A percentile compares a stretch with the other conserved stretches of the same genome.
These are phyloP conservation scores for Lonchura striata DNA, from an alignment of 2,113 vertebrate species.

Conservation along the genomic window DNA sequence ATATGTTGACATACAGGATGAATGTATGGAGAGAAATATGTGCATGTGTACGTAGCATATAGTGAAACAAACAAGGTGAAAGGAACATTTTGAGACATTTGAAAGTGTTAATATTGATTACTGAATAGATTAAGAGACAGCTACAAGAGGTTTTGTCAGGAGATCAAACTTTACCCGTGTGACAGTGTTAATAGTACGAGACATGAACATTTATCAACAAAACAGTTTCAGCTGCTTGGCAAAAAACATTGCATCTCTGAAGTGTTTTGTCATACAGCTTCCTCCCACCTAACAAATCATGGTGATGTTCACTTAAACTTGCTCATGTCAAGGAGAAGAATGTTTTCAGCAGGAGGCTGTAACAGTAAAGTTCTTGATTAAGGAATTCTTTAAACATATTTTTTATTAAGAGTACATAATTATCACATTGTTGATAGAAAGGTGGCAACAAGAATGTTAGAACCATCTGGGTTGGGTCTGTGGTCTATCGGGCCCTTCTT, in stretches of 20 bases:
- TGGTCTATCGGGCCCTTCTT: neutral
- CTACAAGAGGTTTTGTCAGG: constrained; percentile 62
- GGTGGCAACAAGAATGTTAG: neutral
- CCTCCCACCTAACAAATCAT: constrained; percentile 74
- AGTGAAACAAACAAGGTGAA: constrained; percentile 27
- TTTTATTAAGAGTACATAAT: constrained; percentile 28
- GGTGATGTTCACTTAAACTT: constrained; percentile 61
- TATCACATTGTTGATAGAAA: constrained; percentile 28
- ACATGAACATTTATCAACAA: constrained; percentile 66
- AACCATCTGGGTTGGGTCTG: neutral
- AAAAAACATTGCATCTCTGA: constrained; percentile 60
- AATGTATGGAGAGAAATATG: constrained; percentile 44
- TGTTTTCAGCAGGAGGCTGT: constrained; percentile 45
- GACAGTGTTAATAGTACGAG: constrained; percentile 48
- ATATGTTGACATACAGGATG: neutral
- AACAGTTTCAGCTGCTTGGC: constrained; percentile 68
- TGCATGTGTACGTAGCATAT: neutral
- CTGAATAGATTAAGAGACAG: constrained; percentile 73
- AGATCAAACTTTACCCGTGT: constrained; percentile 66
- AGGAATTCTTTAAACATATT: constrained; percentile 39
- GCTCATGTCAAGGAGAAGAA: constrained; percentile 44
- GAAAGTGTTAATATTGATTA: constrained; percentile 71
- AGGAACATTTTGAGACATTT: constrained; percentile 55
- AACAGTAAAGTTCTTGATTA: constrained; percentile 27
- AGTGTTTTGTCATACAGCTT: constrained; percentile 59